Evolutionary conservation across 2,113 vertebrate species (phyloP).

Genomic region (Chionodraco myersi): DNA sequence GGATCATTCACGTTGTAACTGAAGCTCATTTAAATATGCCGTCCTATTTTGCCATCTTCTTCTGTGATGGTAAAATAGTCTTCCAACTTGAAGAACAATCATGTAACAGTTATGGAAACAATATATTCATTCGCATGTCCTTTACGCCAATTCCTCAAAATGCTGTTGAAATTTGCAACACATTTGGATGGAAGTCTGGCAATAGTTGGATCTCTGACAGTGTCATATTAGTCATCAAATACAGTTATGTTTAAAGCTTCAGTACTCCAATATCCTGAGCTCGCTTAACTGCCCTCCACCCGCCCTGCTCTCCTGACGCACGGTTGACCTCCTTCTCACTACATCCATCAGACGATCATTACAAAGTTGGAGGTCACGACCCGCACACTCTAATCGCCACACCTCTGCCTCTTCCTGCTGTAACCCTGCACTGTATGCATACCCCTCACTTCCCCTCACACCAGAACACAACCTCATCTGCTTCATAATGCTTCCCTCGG

Average conservation of each 20-base stretch:
- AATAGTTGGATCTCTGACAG: background rate
- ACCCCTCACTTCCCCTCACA: slow-evolving; percentile 49
- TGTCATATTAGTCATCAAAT: background rate
- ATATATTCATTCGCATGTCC: no score
- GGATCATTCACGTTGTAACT: no score
- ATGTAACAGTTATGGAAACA: no score
- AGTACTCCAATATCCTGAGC: background rate
- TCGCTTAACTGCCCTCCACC: background rate
- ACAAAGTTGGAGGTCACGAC: slow-evolving; percentile 76
- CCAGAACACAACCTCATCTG: slow-evolving; percentile 30
- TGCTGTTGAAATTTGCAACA: no score
- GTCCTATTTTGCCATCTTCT: no score
- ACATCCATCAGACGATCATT: slow-evolving; percentile 83
- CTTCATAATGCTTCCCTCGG: slow-evolving; percentile 60
- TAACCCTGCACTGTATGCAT: slow-evolving; percentile 37
- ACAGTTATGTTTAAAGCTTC: slow-evolving; percentile 1
- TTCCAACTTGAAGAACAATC: no score
- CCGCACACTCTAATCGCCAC: slow-evolving; percentile 69
- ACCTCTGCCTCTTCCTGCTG: slow-evolving; percentile 66
- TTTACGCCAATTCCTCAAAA: no score
- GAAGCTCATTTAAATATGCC: no score
- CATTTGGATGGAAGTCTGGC: no score
- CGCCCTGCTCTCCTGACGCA: slow-evolving; percentile 58
- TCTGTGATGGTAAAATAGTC: no score
- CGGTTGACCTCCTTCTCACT: slow-evolving; percentile 71